Conservation (phyloP, 2,113 vertebrate genomes). For the Saccopteryx leptura region DNA sequence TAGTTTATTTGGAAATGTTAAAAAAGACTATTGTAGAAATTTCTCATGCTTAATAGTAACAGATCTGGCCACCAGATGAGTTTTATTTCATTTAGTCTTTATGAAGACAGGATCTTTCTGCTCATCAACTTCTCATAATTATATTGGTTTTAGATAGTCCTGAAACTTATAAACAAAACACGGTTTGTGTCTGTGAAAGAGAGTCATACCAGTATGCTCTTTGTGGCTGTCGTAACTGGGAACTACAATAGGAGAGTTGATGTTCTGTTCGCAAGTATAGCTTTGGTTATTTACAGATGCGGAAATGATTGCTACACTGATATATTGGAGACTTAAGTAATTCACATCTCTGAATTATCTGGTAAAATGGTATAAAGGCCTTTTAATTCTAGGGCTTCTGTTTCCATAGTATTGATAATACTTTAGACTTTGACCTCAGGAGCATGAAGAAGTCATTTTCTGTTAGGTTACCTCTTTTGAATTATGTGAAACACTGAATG, state of each 20-base stretch:
- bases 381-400: neutral
- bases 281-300: neutral
- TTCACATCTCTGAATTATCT: conserved; percentile 4
- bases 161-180: neutral
- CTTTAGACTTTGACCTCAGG: neutral
- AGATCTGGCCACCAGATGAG: neutral
- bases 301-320: neutral
- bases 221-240: neutral
- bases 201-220: neutral
- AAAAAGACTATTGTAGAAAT: neutral
- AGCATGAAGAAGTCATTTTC: neutral
- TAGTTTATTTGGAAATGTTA: neutral
- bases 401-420: neutral
- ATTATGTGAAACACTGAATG: conserved; percentile 4
- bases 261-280: neutral
- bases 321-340: neutral
- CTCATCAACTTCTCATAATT: neutral
- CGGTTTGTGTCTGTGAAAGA: neutral
- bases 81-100: neutral
- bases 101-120: neutral
- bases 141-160: neutral
- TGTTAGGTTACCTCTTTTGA: conserved; percentile 40
- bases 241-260: neutral
- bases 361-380: neutral
- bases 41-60: neutral